Percentiles rank a stretch among this genome's conserved stretches.
Conservation (phyloP, 2,888 invertebrate genomes). For the Cheilosia grossa region DNA sequence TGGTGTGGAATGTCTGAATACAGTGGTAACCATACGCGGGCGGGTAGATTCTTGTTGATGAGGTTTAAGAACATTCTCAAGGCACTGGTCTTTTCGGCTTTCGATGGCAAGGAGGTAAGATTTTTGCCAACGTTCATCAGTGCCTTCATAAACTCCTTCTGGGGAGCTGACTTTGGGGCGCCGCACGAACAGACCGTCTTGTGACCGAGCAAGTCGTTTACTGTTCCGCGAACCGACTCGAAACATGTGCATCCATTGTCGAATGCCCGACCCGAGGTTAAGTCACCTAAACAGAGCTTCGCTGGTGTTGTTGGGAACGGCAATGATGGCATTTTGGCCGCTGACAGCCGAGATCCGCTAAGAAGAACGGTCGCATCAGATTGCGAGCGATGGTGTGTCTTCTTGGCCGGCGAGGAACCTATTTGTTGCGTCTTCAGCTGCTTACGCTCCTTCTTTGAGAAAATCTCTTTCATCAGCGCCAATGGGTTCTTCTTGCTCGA, state of each 20-base stretch:
- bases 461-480: slow-evolving; percentile 83
- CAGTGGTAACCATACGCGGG: slow-evolving; percentile 98
- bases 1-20: slow-evolving; percentile 93
- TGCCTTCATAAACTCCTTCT: slow-evolving; percentile 94
- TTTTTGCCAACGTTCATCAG: slow-evolving; percentile 93
- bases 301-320: slow-evolving; percentile 82
- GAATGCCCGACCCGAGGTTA: slow-evolving; percentile 97
- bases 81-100: slow-evolving; percentile 96
- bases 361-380: slow-evolving; percentile 90
- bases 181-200: slow-evolving; percentile 91
- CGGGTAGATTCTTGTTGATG: slow-evolving; percentile 98
- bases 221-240: slow-evolving; percentile 90
- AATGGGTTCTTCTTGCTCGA: slow-evolving; percentile 81
- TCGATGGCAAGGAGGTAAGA: slow-evolving; percentile 91
- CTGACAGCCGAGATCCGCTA: slow-evolving; percentile 78
- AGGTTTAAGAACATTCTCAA: slow-evolving; percentile 96
- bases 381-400: slow-evolving; percentile 92
- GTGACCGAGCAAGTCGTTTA: slow-evolving; percentile 89
- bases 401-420: slow-evolving; percentile 85
- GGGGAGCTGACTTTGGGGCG: slow-evolving; percentile 92
- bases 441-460: slow-evolving; percentile 81
- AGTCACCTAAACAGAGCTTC: slow-evolving; percentile 92
- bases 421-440: slow-evolving; percentile 75
- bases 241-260: slow-evolving; percentile 98
- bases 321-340: slow-evolving; percentile 67